Percentiles rank a stretch among this genome's conserved stretches.
Evolutionary conservation across 2,888 invertebrate species (phyloP).

Genomic region (Acronicta psi): DNA sequence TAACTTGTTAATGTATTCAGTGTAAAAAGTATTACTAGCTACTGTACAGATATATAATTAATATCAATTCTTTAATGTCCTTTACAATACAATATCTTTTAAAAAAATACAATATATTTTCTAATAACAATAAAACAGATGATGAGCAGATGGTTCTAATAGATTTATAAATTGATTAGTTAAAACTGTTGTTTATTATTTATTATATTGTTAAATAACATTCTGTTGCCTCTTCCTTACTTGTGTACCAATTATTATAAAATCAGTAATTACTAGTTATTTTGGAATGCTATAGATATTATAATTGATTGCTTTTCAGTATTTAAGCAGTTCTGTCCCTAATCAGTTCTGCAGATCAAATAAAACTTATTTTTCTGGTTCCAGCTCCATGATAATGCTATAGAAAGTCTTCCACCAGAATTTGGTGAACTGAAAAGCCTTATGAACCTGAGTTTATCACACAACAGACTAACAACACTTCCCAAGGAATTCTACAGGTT

Average conservation of each 20-base stretch:
- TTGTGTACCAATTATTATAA: no score
- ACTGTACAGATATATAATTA: neutral
- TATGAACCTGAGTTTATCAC: conserved; percentile 91
- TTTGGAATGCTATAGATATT: no score
- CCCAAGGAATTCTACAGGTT: conserved; percentile 92
- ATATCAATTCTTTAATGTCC: neutral
- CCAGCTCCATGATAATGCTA: conserved; percentile 95
- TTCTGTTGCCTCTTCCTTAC: no score
- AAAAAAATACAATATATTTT: no score
- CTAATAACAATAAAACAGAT: no score
- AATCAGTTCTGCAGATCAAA: neutral
- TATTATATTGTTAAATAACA: no score
- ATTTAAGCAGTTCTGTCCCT: neutral
- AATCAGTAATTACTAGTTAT: no score
- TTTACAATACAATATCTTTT: no score
- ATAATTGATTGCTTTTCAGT: no score
- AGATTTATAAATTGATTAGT: no score
- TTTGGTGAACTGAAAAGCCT: conserved; percentile 92
- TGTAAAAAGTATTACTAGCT: conserved; percentile 3
- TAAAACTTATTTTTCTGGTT: conserved; percentile 42
- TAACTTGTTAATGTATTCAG: conserved; percentile 6
- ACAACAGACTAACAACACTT: conserved; percentile 90
- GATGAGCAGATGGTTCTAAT: no score
- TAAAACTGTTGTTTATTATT: no score
- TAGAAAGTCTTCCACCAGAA: conserved; percentile 92